Conservation (phyloP, 2,797 vertebrate species). For the Dryobates pubescens region DNA sequence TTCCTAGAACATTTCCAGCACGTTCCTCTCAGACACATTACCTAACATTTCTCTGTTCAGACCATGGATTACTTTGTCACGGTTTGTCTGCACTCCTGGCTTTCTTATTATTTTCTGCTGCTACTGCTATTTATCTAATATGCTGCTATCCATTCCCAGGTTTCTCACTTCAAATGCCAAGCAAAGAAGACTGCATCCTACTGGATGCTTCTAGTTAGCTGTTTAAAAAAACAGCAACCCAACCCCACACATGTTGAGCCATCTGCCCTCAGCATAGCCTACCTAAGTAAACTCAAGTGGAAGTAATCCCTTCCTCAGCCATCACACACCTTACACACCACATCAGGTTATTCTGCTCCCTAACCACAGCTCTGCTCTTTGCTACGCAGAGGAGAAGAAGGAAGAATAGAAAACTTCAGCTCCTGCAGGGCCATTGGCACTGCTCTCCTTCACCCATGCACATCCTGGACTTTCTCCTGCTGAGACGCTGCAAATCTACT, state of each 20-base stretch:
- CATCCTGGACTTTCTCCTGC: not conserved
- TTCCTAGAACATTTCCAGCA: not conserved
- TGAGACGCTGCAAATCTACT: not conserved
- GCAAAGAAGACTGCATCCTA: not conserved
- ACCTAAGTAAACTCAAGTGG: not conserved
- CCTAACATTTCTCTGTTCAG: not conserved
- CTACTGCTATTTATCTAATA: not conserved
- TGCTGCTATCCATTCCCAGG: not conserved
- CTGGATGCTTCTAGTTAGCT: not conserved
- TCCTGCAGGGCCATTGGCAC: not conserved
- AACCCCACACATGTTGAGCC: accelerated
- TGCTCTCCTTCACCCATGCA: not conserved
- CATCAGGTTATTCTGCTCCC: not conserved
- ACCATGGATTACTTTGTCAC: not conserved
- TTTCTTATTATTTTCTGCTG: not conserved
- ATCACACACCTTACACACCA: not conserved
- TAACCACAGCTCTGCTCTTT: not conserved
- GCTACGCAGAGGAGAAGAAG: not conserved
- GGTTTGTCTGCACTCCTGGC: not conserved
- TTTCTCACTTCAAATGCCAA: not conserved
- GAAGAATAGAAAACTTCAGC: not conserved
- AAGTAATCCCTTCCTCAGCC: not conserved
- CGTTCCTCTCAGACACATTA: not conserved
- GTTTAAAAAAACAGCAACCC: not conserved
- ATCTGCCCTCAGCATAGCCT: not conserved